phyloP scores from a whole-genome alignment of 2,888 invertebrate species.

The Heterodera filipjevi region DNA sequence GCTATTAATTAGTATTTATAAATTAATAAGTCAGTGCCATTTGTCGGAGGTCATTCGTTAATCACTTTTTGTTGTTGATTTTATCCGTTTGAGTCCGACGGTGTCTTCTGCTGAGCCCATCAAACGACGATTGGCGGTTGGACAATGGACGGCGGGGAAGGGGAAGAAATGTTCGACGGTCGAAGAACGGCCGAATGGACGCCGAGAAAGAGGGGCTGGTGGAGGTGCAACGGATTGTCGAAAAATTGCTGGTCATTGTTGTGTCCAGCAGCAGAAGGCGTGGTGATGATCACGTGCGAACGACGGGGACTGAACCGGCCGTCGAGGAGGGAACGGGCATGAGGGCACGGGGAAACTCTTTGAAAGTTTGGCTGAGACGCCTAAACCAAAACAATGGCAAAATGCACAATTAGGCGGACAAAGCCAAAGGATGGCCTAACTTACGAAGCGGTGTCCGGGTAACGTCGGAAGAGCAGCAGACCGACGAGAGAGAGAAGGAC shows the following conservation, averaged over 20 bases:
- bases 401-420: background rate
- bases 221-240: constrained; percentile 18
- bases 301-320: background rate
- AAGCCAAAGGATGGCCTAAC: background rate
- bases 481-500: background rate
- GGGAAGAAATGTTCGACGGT: background rate
- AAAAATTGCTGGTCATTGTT: constrained; percentile 14
- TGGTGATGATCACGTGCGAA: constrained; percentile 6
- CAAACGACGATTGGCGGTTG: constrained; percentile 18
- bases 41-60: too few relatives aligned
- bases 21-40: too few relatives aligned
- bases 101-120: too few relatives aligned
- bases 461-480: background rate
- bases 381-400: background rate
- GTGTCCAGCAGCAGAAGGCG: background rate
- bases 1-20: too few relatives aligned
- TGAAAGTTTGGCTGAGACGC: background rate
- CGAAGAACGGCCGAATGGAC: background rate
- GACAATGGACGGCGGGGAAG: background rate
- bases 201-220: background rate
- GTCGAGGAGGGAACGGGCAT: background rate
- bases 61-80: too few relatives aligned
- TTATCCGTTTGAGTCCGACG: too few relatives aligned
- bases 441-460: constrained; percentile 9
- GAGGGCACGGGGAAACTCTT: background rate